Conservation (phyloP, 1,140 invertebrate genomes). For the Plectrocnemia conspersa region DNA sequence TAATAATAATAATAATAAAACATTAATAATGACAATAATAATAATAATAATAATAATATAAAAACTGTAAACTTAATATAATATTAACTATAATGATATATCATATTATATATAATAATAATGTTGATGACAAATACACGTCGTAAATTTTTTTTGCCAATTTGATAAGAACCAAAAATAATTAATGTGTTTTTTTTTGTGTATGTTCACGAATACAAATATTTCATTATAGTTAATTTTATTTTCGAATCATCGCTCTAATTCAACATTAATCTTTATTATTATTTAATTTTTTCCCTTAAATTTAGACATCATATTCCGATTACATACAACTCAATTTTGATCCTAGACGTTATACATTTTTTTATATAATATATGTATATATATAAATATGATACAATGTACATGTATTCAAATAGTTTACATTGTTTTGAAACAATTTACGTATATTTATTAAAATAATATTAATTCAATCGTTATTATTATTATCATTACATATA, state of each 20-base stretch:
- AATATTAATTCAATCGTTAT: slow-evolving; percentile 1
- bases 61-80: slow-evolving; percentile 31
- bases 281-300: slow-evolving; percentile 18
- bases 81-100: slow-evolving; percentile 27
- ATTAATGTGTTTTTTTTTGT: slow-evolving; percentile 5
- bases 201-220: slow-evolving; percentile 15
- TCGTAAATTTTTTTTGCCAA: no score
- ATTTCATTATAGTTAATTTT: slow-evolving; percentile 1
- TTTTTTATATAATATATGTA: slow-evolving; percentile 29
- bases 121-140: slow-evolving; percentile 7
- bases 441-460: slow-evolving; percentile 9
- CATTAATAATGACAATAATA: slow-evolving; percentile 25
- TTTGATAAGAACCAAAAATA: slow-evolving; percentile 11
- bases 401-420: slow-evolving; percentile 17
- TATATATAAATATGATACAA: slow-evolving; percentile 24
- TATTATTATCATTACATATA: background rate
- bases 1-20: slow-evolving; percentile 28
- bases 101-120: slow-evolving; percentile 16
- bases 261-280: slow-evolving; percentile 2
- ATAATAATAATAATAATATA: slow-evolving; percentile 26
- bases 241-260: slow-evolving; percentile 12
- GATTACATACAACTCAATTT: slow-evolving; percentile 25
- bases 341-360: slow-evolving; percentile 31
- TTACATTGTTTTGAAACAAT: background rate
- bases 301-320: slow-evolving; percentile 23